phyloP scores from a whole-genome alignment of 2,888 invertebrate species.

The Epinotia ramella region DNA sequence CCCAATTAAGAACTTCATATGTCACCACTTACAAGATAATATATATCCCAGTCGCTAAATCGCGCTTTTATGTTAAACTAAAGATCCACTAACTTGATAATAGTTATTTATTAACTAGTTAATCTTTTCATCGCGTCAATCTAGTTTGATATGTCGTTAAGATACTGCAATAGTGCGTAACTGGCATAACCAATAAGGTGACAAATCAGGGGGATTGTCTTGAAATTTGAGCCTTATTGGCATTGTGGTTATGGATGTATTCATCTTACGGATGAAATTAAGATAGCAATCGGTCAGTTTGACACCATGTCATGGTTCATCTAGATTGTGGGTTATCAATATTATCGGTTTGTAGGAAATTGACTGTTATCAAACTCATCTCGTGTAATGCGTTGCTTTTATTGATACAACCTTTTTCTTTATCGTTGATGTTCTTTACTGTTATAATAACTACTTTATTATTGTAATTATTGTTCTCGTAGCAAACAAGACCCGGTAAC shows the following conservation, averaged over 20 bases:
- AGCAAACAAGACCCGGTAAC: background rate
- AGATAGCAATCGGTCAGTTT: constrained; percentile 31
- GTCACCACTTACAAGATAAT: constrained; percentile 22
- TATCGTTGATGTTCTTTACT: background rate
- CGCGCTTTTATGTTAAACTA: constrained; percentile 39
- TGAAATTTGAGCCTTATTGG: constrained; percentile 14
- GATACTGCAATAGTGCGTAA: constrained; percentile 18
- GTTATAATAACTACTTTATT: background rate
- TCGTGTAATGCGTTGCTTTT: constrained; percentile 7
- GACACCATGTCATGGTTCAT: constrained; percentile 40
- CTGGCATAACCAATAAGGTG: constrained; percentile 1
- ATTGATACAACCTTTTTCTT: background rate
- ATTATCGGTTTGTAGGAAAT: constrained; percentile 34
- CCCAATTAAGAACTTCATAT: constrained; percentile 19
- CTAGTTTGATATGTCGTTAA: constrained; percentile 18
- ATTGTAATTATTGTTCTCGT: background rate
- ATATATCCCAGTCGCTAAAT: constrained; percentile 33
- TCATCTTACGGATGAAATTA: background rate
- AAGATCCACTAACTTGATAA: constrained; percentile 34
- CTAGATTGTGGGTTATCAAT: constrained; percentile 21
- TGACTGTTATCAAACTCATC: constrained; percentile 19
- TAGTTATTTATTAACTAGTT: constrained; percentile 39
- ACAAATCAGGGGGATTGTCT: background rate
- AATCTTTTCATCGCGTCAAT: constrained; percentile 38
- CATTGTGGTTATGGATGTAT: background rate